Percentiles rank a stretch among this genome's conserved stretches.
Conservation (phyloP, 2,113 vertebrate species). For the Siniperca knerii region DNA sequence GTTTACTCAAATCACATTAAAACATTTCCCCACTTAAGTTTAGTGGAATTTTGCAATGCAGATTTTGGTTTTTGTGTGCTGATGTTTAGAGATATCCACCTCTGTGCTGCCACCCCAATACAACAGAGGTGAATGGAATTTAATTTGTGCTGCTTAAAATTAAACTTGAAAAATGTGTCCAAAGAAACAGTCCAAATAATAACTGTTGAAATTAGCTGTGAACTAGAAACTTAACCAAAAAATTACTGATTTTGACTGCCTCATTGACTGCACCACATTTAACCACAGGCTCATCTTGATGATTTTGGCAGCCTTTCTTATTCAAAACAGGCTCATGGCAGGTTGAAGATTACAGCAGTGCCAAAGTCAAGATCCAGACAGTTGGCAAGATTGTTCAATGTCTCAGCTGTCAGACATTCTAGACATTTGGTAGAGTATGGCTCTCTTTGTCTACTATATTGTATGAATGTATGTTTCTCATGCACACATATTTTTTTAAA, state of each 20-base stretch:
- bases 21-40: background rate
- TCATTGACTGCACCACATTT: constrained; percentile 37
- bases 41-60: background rate
- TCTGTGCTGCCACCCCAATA: background rate
- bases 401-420: constrained; percentile 57
- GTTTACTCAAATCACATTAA: background rate
- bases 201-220: background rate
- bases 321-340: constrained; percentile 39
- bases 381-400: constrained; percentile 42
- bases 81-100: constrained; percentile 2
- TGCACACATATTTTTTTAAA: constrained; percentile 6
- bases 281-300: constrained; percentile 42
- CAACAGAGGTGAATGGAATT: background rate
- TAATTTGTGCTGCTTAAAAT: background rate
- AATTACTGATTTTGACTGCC: constrained; percentile 13
- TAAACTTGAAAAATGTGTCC: background rate
- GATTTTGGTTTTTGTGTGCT: background rate
- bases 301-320: constrained; percentile 50
- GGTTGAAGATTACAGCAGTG: constrained; percentile 54
- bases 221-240: constrained; percentile 1
- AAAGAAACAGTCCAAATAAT: background rate
- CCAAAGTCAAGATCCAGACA: constrained; percentile 61
- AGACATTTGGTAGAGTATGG: constrained; percentile 23
- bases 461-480: constrained; percentile 37
- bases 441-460: constrained; percentile 31